Evolutionary conservation across 2,797 vertebrate genomes (phyloP), one percentile per base, ranked within the genome.

Genomic region (Mus minutoides): DNA sequence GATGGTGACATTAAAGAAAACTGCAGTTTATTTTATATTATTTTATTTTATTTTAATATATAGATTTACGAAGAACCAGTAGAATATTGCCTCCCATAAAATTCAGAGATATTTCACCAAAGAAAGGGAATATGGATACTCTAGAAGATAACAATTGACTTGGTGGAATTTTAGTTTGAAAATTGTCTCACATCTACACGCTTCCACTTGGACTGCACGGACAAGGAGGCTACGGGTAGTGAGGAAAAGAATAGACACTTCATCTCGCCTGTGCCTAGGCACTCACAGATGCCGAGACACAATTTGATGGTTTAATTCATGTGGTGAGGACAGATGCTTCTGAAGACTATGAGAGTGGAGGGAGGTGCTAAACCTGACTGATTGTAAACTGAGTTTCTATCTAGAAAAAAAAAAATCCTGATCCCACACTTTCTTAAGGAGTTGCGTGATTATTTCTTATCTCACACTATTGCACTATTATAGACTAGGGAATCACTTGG

Each of bases 1-100:
- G 95, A 91, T 87, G 97, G 92, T 13, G 17, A 97, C 97, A 98
- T 98, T 98, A 98, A 97, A 98, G 98, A 98, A 95, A 79, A 97
- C 90, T 94, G 87, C 6, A 69, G 96, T 96, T 96, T 87, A 91
- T 78, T 76, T 31, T 91, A 52, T 95, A 58, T 86, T 93, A 67
- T 95, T 97, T 37, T 87, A 91, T 78, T 76, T 31, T 91, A 26
- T 26, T 49, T 69, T 92, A 43, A 16, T 69, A 80, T 91, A 96
- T 93, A 94, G 89, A 91, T 58, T 94, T 98, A 95, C 90, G 98
- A 98, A 97, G 97, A 98, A 84, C 96, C 97, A 98, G 79, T 93
- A 98, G 62, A 90, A 96, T 97, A 88, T 97, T 91, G 40, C 26
- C 80, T 97, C 98, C 96, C 13, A 95, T 95, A 97, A 96, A 98